Base-by-base conservation (phyloP, 1,140 invertebrate genomes). In the Drosophila grimshawi region DNA sequence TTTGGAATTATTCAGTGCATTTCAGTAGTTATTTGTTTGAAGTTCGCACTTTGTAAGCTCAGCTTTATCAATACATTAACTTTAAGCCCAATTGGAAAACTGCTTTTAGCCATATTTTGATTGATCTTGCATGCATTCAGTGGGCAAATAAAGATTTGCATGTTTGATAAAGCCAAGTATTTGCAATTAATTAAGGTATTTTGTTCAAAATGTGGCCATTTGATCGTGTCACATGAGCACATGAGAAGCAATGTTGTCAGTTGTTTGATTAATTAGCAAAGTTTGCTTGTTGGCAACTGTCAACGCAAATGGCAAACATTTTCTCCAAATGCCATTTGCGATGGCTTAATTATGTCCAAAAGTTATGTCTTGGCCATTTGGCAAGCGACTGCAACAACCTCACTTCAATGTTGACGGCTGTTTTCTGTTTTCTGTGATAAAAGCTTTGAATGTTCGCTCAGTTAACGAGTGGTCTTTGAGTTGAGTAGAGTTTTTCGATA, bases 321-420 rank as follows among this genome's bases (percentile, higher is more conserved):
- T 83, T 79, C 48, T 39, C 59, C 67, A 55, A 73, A 67, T 56
- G 77, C 53, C 74, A 73, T 68, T 74, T 80, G 78, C 56, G 80
- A 86, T 86, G 85, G 80, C 83, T 86, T 86, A 86, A 86, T 86
- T 86, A 86, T 86, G 83, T 86, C 83, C 83, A 86, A 86, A 88
- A 88, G 52, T 77, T 77, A 86, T 83, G 83, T 72, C 39, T 52
- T 52, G 49, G 66, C 66, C 72, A 80, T 77, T 80, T 81, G 59
- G 64, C 73, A 76, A 78, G 80, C 68, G 6, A 35, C 33, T 52
- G 59, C 51, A 71, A 63, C 73, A 3, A 35, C 33, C 33, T 39
- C 33, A 39, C 19, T 56, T 33, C 35, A 5, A 5, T 73, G 64
- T 51, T 80, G 80, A 85, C 81, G 62, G 74, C 19, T 19, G 73